Conservation (phyloP, 2,113 vertebrate genomes). For the Neomonachus schauinslandi region DNA sequence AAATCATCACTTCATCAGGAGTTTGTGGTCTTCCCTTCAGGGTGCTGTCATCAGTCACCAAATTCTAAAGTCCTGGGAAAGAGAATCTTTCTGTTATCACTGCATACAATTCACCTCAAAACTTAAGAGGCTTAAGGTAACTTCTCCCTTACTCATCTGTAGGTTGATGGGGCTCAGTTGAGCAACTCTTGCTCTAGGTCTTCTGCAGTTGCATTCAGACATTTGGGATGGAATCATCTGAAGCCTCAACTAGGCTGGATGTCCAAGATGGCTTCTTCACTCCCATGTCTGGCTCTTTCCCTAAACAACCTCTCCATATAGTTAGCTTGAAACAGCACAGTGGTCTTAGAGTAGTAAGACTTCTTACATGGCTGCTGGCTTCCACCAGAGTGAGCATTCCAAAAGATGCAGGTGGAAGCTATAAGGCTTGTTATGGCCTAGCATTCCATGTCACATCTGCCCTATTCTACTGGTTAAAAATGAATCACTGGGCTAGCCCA, state of each 20-base stretch:
- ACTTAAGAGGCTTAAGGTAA: not conserved
- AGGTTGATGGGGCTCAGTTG: not conserved
- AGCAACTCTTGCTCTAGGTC: not conserved
- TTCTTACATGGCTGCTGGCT: not conserved
- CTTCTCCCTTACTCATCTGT: not conserved
- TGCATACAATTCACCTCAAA: not conserved
- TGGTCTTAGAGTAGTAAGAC: not conserved
- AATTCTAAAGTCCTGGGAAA: slow-evolving; percentile 28
- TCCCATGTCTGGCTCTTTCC: not conserved
- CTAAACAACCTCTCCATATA: not conserved
- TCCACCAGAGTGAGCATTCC: not conserved
- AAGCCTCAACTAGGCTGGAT: not conserved
- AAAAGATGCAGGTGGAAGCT: not conserved
- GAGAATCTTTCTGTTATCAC: not conserved
- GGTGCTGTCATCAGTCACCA: not conserved
- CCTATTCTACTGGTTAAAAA: not conserved
- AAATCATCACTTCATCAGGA: not conserved
- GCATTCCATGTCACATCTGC: not conserved
- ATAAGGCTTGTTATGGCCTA: not conserved
- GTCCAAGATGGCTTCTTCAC: not conserved
- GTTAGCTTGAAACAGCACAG: not conserved
- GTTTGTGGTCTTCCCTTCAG: not conserved
- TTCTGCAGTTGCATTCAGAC: not conserved
- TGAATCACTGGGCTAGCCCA: not conserved
- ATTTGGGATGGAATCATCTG: not conserved